Percentiles rank a stretch among this genome's conserved stretches.
Evolutionary conservation across 2,113 vertebrate species (phyloP).

Genomic region (Apodemus sylvaticus): DNA sequence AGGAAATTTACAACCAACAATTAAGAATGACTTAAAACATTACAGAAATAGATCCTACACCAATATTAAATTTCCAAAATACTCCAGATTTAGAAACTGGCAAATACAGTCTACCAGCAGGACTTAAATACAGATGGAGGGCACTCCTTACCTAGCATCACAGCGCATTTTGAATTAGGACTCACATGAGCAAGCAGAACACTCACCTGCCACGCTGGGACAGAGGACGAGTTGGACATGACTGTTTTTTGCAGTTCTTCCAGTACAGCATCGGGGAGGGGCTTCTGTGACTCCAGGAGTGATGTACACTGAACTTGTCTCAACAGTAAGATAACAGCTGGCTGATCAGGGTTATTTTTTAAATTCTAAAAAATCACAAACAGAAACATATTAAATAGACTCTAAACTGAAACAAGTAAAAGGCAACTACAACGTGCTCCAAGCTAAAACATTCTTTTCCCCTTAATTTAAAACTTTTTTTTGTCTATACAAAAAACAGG

Average conservation of each 20-base stretch:
- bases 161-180: background rate
- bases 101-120: background rate
- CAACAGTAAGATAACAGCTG: slow-evolving; percentile 89
- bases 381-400: slow-evolving; percentile 27
- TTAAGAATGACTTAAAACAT: slow-evolving; percentile 2
- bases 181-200: background rate
- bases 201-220: slow-evolving; percentile 95
- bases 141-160: background rate
- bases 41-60: background rate
- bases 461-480: slow-evolving; percentile 40
- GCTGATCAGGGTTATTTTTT: slow-evolving; percentile 90
- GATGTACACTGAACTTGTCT: slow-evolving; percentile 94
- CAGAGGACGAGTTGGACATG: slow-evolving; percentile 89
- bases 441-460: background rate
- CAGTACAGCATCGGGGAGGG: slow-evolving; percentile 89
- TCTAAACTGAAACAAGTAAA: background rate
- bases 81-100: background rate
- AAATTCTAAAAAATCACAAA: slow-evolving; percentile 87
- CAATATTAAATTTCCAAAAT: slow-evolving; percentile 4
- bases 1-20: slow-evolving; percentile 30
- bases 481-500: slow-evolving; percentile 36
- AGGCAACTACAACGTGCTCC: background rate
- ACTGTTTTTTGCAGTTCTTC: slow-evolving; percentile 92
- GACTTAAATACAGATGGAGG: background rate
- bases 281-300: slow-evolving; percentile 86